Percentiles rank a stretch among this genome's conserved stretches.
Conservation (phyloP, 2,113 vertebrate species). For the Ranitomeya imitator region DNA sequence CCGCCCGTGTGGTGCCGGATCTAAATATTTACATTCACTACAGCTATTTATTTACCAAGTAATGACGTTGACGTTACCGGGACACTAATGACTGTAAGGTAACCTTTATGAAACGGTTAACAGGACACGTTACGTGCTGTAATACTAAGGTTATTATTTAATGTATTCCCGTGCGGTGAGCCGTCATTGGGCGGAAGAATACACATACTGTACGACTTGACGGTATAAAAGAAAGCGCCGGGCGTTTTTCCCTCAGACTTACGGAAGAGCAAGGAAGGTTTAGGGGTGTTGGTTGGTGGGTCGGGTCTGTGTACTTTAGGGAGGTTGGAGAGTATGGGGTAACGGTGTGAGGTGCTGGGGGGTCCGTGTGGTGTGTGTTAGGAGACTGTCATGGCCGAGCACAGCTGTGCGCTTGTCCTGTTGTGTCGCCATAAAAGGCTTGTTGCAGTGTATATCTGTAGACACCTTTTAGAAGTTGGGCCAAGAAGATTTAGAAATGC, state of each 20-base stretch:
- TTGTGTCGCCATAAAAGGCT: background rate
- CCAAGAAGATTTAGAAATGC: background rate
- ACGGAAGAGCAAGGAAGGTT: constrained; percentile 42
- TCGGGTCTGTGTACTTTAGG: background rate
- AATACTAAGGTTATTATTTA: background rate
- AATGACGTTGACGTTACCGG: too few relatives aligned
- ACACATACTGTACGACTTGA: background rate
- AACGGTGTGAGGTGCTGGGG: background rate
- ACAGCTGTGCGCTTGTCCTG: background rate
- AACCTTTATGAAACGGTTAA: background rate
- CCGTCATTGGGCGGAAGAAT: constrained; percentile 37
- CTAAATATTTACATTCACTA: background rate
- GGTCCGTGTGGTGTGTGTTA: background rate
- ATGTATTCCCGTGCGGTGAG: background rate
- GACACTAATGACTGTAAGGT: too few relatives aligned
- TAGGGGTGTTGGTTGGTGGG: background rate
- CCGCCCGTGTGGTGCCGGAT: background rate
- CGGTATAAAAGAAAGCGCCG: background rate
- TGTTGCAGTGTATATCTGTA: background rate
- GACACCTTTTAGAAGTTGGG: background rate
- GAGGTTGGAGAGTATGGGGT: too few relatives aligned
- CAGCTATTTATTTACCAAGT: too few relatives aligned
- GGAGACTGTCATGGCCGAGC: background rate
- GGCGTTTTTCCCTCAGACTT: constrained; percentile 22
- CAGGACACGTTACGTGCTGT: background rate